phyloP scores from a whole-genome alignment of 1,140 invertebrate species.

The Coptotermes formosanus region DNA sequence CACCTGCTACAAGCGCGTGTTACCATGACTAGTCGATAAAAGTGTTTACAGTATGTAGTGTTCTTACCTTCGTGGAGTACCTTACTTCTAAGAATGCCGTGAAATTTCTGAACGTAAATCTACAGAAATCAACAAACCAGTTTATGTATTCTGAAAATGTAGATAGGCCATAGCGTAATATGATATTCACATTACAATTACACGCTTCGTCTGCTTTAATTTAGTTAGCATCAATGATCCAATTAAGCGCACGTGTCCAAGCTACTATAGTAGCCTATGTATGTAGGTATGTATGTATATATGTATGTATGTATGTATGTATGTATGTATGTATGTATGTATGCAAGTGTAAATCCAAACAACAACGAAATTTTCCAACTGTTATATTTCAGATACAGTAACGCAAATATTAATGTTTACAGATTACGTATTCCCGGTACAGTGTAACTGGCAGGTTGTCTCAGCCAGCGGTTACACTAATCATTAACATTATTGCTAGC shows the following conservation, averaged over 20 bases:
- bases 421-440: neutral
- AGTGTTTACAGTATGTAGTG: too few species aligned
- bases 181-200: slow-evolving; percentile 10
- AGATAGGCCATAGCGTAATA: neutral
- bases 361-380: neutral
- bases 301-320: neutral
- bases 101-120: too few species aligned
- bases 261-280: neutral
- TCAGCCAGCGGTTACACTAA: neutral
- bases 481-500: neutral
- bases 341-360: neutral
- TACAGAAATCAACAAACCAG: too few species aligned
- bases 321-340: neutral
- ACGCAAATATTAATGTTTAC: neutral
- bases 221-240: neutral
- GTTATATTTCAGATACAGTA: neutral
- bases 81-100: too few species aligned
- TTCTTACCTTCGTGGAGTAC: too few species aligned
- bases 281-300: too few species aligned
- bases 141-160: too few species aligned
- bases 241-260: neutral
- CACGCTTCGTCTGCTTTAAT: slow-evolving; percentile 1
- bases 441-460: neutral
- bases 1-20: too few species aligned
- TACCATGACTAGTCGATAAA: too few species aligned